Percentiles rank a stretch among this genome's conserved stretches.
phyloP scores from a whole-genome alignment of 2,888 invertebrate genomes.

The Pollenia griseotomentosa region DNA sequence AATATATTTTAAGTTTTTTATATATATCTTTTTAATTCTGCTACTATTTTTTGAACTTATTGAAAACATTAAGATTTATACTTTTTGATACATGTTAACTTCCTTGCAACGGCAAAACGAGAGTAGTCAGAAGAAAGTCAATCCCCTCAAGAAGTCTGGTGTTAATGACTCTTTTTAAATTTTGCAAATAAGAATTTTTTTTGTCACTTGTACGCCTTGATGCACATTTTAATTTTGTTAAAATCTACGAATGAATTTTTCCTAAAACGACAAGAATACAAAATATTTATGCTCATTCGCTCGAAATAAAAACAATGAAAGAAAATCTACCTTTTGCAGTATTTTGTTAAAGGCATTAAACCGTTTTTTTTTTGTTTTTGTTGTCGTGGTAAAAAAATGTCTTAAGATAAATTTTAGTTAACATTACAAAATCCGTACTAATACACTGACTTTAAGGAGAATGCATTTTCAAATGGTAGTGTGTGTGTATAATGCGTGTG shows the following conservation, averaged over 20 bases:
- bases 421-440: constrained; percentile 7
- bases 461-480: constrained; percentile 18
- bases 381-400: constrained; percentile 25
- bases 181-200: constrained; percentile 66
- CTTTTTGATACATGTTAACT: constrained; percentile 42
- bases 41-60: background rate
- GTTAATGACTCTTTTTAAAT: constrained; percentile 62
- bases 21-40: background rate
- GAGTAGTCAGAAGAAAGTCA: constrained; percentile 14
- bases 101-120: constrained; percentile 45
- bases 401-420: constrained; percentile 57
- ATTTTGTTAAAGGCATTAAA: constrained; percentile 57
- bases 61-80: constrained; percentile 18
- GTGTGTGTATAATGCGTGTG: background rate
- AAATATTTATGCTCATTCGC: constrained; percentile 21
- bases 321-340: constrained; percentile 45
- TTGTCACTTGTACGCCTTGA: constrained; percentile 82
- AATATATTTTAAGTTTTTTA: no score
- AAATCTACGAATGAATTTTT: constrained; percentile 50
- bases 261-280: constrained; percentile 27
- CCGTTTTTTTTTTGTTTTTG: constrained; percentile 24
- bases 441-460: background rate
- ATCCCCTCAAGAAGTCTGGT: constrained; percentile 22
- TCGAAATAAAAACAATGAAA: constrained; percentile 35
- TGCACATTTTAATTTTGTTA: constrained; percentile 80